Evolutionary conservation across 2,797 vertebrate species (phyloP).

Genomic region (Megalops cyprinoides): DNA sequence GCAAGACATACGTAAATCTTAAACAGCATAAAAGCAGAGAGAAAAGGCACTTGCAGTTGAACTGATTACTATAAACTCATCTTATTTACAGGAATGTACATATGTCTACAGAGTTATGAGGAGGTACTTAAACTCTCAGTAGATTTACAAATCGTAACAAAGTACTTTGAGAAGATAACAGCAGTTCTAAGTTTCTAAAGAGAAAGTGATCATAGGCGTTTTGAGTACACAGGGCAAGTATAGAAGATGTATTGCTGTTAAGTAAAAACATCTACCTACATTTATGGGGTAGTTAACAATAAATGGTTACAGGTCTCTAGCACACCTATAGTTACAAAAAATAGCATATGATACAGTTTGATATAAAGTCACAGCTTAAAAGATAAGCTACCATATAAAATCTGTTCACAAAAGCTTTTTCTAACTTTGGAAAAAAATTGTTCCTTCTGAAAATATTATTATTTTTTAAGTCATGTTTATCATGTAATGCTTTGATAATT

Average conservation of each 20-base stretch:
- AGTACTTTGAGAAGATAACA: neutral
- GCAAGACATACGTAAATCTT: slow-evolving; percentile 31
- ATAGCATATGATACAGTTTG: slow-evolving; percentile 45
- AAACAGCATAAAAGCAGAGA: neutral
- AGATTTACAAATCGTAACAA: slow-evolving; percentile 10
- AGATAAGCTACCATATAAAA: slow-evolving; percentile 32
- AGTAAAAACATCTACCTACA: neutral
- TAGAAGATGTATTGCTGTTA: neutral
- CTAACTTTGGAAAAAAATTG: slow-evolving; percentile 21
- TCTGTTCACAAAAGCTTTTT: slow-evolving; percentile 18
- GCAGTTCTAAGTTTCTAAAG: slow-evolving; percentile 13
- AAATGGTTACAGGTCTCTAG: slow-evolving; percentile 26
- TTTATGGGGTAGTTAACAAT: slow-evolving; percentile 29
- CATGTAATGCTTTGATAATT: neutral
- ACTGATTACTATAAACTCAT: slow-evolving; percentile 23
- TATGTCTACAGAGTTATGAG: slow-evolving; percentile 1
- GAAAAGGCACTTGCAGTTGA: slow-evolving; percentile 35
- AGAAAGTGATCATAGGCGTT: neutral
- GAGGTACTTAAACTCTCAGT: neutral
- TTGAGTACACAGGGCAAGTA: neutral
- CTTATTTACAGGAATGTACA: slow-evolving; percentile 41
- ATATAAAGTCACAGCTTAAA: slow-evolving; percentile 34
- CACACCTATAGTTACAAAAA: slow-evolving; percentile 50
- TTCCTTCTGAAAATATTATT: slow-evolving; percentile 17
- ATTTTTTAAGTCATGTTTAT: neutral